Conservation (phyloP, 2,113 vertebrate species). For the Silurus glanis region DNA sequence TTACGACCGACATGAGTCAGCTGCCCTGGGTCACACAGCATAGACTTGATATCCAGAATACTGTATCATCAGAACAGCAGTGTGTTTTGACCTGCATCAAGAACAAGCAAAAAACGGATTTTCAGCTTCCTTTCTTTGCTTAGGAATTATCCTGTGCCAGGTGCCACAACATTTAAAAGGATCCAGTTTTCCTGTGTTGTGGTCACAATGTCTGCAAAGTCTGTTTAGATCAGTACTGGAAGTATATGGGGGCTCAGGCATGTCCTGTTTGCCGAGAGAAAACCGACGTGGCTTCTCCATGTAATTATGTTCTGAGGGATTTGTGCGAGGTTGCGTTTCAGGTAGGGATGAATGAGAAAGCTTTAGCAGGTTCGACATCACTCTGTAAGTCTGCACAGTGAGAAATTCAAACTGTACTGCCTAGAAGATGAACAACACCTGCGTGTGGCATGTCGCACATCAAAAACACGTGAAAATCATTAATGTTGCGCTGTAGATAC, state of each 20-base stretch:
- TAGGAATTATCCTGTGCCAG: not conserved
- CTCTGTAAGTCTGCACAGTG: slow-evolving; percentile 2
- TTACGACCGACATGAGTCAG: slow-evolving; percentile 8
- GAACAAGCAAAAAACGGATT: not conserved
- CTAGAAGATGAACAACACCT: slow-evolving; percentile 50
- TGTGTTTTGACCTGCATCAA: not conserved
- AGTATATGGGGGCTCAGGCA: not conserved
- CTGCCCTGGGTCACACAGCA: not conserved
- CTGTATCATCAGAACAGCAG: not conserved
- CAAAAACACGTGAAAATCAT: slow-evolving; percentile 45
- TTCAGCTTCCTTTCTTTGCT: not conserved
- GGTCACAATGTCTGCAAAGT: slow-evolving; percentile 31
- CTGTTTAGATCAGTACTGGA: slow-evolving; percentile 22
- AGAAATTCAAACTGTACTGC: slow-evolving; percentile 58
- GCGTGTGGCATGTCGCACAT: slow-evolving; percentile 51
- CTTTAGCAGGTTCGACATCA: not conserved
- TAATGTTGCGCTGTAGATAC: slow-evolving; percentile 38
- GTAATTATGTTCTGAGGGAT: too few relatives aligned
- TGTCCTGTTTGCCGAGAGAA: slow-evolving; percentile 42
- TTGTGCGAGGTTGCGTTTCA: not conserved
- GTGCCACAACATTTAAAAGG: slow-evolving; percentile 18
- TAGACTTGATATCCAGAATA: not conserved
- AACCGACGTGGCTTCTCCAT: not conserved
- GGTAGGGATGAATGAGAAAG: not conserved
- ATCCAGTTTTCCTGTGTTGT: slow-evolving; percentile 32